These are phyloP conservation scores for Spilosoma lubricipeda DNA, from an alignment of 2,888 invertebrate genomes.

Conservation along the genomic window DNA sequence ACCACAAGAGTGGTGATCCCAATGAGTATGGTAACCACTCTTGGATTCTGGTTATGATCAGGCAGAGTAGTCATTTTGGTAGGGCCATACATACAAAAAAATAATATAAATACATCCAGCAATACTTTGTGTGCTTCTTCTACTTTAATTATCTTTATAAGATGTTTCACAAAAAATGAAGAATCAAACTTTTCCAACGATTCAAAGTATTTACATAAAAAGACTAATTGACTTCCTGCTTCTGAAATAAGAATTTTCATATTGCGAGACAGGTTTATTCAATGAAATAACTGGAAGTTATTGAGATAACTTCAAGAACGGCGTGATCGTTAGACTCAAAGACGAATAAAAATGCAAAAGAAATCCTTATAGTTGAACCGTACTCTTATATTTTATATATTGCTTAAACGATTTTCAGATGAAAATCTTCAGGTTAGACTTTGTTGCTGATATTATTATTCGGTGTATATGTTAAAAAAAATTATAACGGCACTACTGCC, in stretches of 20 bases:
- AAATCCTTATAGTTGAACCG: constrained; percentile 2
- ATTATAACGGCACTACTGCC: not conserved
- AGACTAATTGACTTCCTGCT: constrained; percentile 3
- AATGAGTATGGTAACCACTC: too few relatives aligned
- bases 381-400: too few relatives aligned
- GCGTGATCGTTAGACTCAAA: constrained; percentile 12
- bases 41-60: too few relatives aligned
- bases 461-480: not conserved
- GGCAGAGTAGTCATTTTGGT: too few relatives aligned
- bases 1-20: too few relatives aligned
- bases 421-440: not conserved
- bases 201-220: constrained; percentile 8
- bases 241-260: constrained; percentile 1
- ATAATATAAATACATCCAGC: too few relatives aligned
- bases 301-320: not conserved
- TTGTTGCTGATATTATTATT: not conserved
- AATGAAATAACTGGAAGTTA: constrained; percentile 1
- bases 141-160: too few relatives aligned
- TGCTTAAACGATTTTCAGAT: too few relatives aligned
- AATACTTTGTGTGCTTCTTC: too few relatives aligned
- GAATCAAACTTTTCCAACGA: not conserved
- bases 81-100: too few relatives aligned
- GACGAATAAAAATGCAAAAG: constrained; percentile 8
- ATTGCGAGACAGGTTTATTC: not conserved
- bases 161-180: constrained; percentile 2